Base-by-base conservation (phyloP, 35 echinoderm and acorn worm genomes). In the Amphiura filiformis region DNA sequence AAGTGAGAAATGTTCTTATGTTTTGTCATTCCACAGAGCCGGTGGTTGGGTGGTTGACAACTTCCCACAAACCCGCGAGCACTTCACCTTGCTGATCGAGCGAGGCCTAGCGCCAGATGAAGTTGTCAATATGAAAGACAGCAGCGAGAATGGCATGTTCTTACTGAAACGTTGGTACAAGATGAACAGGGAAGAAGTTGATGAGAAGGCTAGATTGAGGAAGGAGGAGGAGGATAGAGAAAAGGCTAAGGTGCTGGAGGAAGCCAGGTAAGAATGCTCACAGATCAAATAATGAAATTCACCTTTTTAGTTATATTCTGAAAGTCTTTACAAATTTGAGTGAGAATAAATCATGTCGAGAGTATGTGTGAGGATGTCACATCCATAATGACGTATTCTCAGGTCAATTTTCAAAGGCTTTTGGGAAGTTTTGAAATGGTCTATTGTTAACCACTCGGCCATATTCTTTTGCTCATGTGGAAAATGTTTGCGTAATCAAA, bases 1-100 rank as follows among this genome's bases (percentile, higher is more conserved):
- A n/a, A n/a, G n/a, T n/a, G n/a, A n/a, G n/a, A n/a, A n/a, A n/a
- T n/a, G n/a, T n/a, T n/a, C n/a, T n/a, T n/a, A n/a, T n/a, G n/a
- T n/a, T n/a, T n/a, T n/a, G n/a, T n/a, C n/a, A n/a, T 47, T 38
- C 37, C 9, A 32, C 84, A 99, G 96, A 78, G 96, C 93, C 84
- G 96, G 96, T 88, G 96, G 96, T 34, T 99, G 96, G 96, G 89
- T 99, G 57, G 42, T 99, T 15, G 96, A 99, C 44, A 99, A 99
- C 57, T 99, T 99, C 37, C 96, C 96, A 35, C 87, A 89, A n/a
- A 88, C 96, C 35, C 83, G 96, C 26, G 96, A 99, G 23, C 96
- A 99, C 87, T 94, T 93, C 93, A 99, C 88, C 17, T 87, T 92
- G 13, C 79, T 99, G 56, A 92, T 99, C 56, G 96, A 99, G 37